Evolutionary conservation across 2,888 invertebrate genomes (phyloP), one percentile per base, ranked within the genome.

Genomic region (Oscheius sp.): DNA sequence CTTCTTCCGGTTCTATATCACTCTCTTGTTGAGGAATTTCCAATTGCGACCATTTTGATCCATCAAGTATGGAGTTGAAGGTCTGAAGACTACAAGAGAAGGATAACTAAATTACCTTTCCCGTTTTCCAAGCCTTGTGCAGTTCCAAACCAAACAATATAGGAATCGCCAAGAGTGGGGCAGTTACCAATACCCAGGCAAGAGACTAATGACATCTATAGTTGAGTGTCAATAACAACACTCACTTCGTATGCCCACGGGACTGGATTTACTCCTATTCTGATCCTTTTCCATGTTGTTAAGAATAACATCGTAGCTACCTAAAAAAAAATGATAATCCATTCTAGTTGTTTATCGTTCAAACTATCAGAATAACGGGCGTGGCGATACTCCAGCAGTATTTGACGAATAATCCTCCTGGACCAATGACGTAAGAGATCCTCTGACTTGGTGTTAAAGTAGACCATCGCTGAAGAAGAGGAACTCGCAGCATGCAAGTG

Each of bases 101-200:
- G 11, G 13, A 50, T 58, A 11, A 11, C n/a, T 11, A 32, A 74
- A 53, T 5, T 13, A 83, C 78, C 57, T 79, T 79, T 70, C 76
- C 79, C 74, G 75, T 73, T 21, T 71, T 76, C 76, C 86, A 73
- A 55, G 55, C 29, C 37, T 53, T 53, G n/a, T n/a, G 10, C 21
- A 68, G 3, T 55, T 81, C 74, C 5, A 74, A 32, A 42, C 79
- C 62, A 9, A 85, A 82, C 7, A 84, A 81, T 57, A 83, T 53
- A 2, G 87, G 87, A 13, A 88, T 84, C 32, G 86, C 77, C 3
- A 86, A 63, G 7, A 87, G 76, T 5, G 87, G 87, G 1, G 84
- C 83, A 29, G 84, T 79, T 82, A 87, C 85, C 11, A 86, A 78
- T 5, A 85, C 59, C 88, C 88, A 88, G 4, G 88, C 88, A 5